phyloP scores from a whole-genome alignment of 1,140 invertebrate genomes.

The Eueides isabella region DNA sequence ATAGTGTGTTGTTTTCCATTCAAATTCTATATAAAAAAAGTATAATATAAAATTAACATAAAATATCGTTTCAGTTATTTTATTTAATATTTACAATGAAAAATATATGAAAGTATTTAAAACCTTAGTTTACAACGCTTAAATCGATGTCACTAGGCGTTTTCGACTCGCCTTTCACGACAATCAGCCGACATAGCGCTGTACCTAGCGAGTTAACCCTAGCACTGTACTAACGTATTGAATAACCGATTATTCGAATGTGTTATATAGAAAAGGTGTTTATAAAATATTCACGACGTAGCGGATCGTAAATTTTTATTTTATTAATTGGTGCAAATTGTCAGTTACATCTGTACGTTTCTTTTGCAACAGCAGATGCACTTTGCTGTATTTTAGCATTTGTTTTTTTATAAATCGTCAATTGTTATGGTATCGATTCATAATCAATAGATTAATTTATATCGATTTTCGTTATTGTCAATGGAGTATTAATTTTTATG shows the following conservation, averaged over 20 bases:
- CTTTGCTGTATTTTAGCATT: background rate
- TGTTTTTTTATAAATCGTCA: background rate
- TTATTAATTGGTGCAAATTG: constrained; percentile 18
- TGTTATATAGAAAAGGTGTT: constrained; percentile 10
- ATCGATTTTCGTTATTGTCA: constrained; percentile 13
- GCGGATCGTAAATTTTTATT: constrained; percentile 21
- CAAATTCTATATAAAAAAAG: too few species aligned
- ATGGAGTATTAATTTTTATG: background rate
- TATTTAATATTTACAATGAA: background rate
- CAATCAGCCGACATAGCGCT: constrained; percentile 51
- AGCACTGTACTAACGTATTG: background rate
- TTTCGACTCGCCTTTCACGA: constrained; percentile 57
- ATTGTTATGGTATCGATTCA: background rate
- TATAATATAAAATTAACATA: too few species aligned
- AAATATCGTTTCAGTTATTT: too few species aligned
- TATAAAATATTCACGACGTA: constrained; percentile 25
- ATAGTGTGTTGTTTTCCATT: too few species aligned
- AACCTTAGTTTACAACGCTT: background rate
- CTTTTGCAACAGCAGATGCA: background rate
- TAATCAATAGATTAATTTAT: background rate
- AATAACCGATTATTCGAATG: background rate
- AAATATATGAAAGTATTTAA: background rate
- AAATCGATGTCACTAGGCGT: constrained; percentile 32
- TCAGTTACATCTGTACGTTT: background rate
- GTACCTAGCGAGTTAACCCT: constrained; percentile 26